These are phyloP conservation scores for Cirrhinus mrigala DNA, from an alignment of 2,797 vertebrate species.

Conservation along the genomic window DNA sequence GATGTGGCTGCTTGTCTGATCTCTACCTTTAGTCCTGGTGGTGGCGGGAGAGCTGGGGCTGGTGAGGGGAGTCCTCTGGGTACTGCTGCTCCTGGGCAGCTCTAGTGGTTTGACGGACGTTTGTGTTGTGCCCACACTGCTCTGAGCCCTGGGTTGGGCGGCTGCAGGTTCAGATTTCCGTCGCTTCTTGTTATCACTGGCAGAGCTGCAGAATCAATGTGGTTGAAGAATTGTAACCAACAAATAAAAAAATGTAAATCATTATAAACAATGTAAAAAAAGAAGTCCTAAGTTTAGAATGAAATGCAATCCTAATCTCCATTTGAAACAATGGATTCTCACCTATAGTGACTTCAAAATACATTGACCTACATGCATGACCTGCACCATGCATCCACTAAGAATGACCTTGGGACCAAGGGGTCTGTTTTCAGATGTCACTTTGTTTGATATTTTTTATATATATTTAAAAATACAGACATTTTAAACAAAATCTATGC, in stretches of 20 bases:
- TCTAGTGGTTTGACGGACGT: constrained; percentile 64
- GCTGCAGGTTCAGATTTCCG: constrained; percentile 85
- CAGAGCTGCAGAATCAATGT: constrained; percentile 62
- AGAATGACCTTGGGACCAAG: constrained; percentile 9
- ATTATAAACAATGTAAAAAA: neutral
- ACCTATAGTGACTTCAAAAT: neutral
- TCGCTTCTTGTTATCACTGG: constrained; percentile 84
- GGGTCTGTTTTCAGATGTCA: neutral
- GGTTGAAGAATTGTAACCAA: neutral
- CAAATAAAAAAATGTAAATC: neutral
- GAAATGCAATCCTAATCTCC: neutral
- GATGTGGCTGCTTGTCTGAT: neutral
- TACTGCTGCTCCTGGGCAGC: constrained; percentile 70
- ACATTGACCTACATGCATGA: neutral
- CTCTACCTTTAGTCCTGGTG: constrained; percentile 84
- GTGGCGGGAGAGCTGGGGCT: constrained; percentile 84
- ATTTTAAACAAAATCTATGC: too few species aligned
- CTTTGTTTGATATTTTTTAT: neutral
- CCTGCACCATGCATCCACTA: neutral
- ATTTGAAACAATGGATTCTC: neutral
- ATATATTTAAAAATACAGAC: neutral
- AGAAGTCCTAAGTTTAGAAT: neutral
- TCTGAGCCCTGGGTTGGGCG: constrained; percentile 72
- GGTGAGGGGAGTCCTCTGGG: constrained; percentile 78
- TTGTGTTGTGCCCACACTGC: constrained; percentile 74